phyloP scores from a whole-genome alignment of 1,140 invertebrate genomes.

The Hetaerina americana region DNA sequence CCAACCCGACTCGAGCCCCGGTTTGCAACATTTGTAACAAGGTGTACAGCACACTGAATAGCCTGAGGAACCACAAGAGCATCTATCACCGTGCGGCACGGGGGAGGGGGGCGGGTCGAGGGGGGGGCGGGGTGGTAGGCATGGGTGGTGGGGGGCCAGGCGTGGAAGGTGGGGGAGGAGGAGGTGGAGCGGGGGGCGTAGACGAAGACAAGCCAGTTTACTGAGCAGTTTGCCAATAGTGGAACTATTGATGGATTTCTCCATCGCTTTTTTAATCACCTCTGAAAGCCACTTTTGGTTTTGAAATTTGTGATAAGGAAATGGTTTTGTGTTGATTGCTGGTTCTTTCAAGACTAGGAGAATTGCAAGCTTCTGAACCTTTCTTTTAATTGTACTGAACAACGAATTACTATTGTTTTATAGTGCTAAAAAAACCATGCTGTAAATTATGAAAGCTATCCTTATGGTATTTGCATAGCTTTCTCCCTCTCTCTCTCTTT shows the following conservation, averaged over 20 bases:
- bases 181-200: background rate
- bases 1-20: slow-evolving; percentile 67
- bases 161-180: background rate
- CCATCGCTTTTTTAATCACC: background rate
- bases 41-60: slow-evolving; percentile 75
- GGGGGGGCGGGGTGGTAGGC: background rate
- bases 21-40: slow-evolving; percentile 80
- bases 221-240: background rate
- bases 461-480: no score
- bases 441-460: background rate
- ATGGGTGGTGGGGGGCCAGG: background rate
- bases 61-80: slow-evolving; percentile 75
- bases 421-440: background rate
- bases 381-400: background rate
- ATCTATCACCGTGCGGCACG: slow-evolving; percentile 49
- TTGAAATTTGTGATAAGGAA: background rate
- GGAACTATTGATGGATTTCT: background rate
- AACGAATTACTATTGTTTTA: background rate
- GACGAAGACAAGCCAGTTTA: background rate
- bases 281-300: background rate
- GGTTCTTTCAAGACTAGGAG: background rate
- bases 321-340: background rate
- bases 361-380: background rate
- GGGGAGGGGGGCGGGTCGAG: background rate
- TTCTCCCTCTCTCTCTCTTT: no score